Evolutionary conservation across 1,140 invertebrate species (phyloP), one percentile per base, ranked within the genome.

Genomic region (Phortica variegata): DNA sequence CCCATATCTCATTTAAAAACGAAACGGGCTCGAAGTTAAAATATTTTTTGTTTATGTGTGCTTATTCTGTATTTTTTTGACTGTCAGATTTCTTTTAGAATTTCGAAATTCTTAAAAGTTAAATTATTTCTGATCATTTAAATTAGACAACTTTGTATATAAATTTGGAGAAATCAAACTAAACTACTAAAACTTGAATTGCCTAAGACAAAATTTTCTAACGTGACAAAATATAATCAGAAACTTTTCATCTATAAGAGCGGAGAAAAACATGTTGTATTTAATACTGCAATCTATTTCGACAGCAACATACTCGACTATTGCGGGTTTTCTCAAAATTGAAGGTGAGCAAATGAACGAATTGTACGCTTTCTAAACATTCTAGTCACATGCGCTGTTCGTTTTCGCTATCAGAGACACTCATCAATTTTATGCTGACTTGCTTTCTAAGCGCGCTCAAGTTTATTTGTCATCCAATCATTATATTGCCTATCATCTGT

Each of bases 391-490:
- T 9, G 26, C 20, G 2, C 34, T 4, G 8, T 20, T 43, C 15
- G 10, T 6, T n/a, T 42, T 19, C 21, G 23, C 23, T 17, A 15
- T 16, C 49, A 68, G 63, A 68, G 37, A 33, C 33, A 5, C 0
- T 55, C 8, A 63, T 68, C 13, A 60, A 43, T 4, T 16, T 68
- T 1, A 68, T 68, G 63, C 63, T 68, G 60, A 32, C 47, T 20
- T 43, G 44, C 8, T 60, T 52, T n/a, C 19, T 68, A 13, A 34
- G 42, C 7, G 39, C 29, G 0, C 18, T 68, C 15, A 38, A 60
- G 16, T 0, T 68, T 18, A 49, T 39, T 1, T 68, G 63, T 32
- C 60, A 68, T 43, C 63, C 63, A 3, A 7, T 68, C 8, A 48
- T 68, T 44, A 6, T 68, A 4, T 2, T 68, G 4, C 63, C 63